phyloP scores from a whole-genome alignment of 2,888 invertebrate genomes.

The Acholoe squamosa region DNA sequence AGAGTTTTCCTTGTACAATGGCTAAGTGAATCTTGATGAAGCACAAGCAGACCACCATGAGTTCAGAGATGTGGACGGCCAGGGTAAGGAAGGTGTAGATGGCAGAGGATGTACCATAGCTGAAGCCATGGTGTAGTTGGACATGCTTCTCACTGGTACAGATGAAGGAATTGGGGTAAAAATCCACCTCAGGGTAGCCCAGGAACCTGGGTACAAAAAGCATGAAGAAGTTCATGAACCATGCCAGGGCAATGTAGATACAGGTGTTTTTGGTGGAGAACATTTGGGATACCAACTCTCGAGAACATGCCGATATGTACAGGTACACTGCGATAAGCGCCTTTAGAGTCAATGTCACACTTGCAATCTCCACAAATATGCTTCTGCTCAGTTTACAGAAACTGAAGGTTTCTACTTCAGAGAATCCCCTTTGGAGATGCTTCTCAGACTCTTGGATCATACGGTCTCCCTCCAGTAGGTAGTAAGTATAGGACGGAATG shows the following conservation, averaged over 20 bases:
- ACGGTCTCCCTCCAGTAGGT: slow-evolving; percentile 65
- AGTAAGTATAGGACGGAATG: slow-evolving; percentile 70
- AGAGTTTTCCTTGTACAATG: slow-evolving; percentile 64
- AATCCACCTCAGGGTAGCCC: slow-evolving; percentile 65
- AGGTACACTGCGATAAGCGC: slow-evolving; percentile 67
- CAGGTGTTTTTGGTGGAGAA: slow-evolving; percentile 60
- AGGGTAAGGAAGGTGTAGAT: slow-evolving; percentile 61
- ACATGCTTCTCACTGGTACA: neutral
- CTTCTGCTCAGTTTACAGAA: slow-evolving; percentile 52
- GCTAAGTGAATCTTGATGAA: slow-evolving; percentile 67
- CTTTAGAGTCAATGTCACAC: slow-evolving; percentile 66
- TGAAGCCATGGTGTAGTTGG: neutral
- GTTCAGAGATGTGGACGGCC: slow-evolving; percentile 65
- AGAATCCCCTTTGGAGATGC: neutral
- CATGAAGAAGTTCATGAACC: slow-evolving; percentile 65
- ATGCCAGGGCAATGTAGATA: slow-evolving; percentile 63
- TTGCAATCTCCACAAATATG: slow-evolving; percentile 67
- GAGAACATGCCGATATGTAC: slow-evolving; percentile 62
- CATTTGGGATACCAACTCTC: slow-evolving; percentile 50
- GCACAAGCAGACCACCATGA: slow-evolving; percentile 63
- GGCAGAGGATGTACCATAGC: neutral
- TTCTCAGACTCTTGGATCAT: neutral
- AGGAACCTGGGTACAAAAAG: slow-evolving; percentile 65
- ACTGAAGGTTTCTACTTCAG: neutral
- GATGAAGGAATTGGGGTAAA: slow-evolving; percentile 67